Evolutionary conservation across 1,140 invertebrate species (phyloP).

Genomic region (Nebria ingens): DNA sequence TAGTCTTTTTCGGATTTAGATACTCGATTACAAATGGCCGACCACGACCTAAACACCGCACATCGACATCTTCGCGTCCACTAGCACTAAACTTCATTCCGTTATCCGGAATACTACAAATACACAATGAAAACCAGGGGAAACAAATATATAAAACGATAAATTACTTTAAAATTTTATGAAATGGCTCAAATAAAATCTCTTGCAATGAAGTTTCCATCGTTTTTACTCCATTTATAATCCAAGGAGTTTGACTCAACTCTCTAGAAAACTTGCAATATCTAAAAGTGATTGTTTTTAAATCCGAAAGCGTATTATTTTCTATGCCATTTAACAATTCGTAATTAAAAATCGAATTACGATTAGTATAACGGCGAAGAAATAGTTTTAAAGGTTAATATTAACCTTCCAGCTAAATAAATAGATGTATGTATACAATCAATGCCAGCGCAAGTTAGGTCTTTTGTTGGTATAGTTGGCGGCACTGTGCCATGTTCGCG

Average conservation of each 20-base stretch:
- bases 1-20: constrained; percentile 49
- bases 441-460: constrained; percentile 35
- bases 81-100: constrained; percentile 70
- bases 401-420: constrained; percentile 45
- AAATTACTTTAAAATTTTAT: constrained; percentile 41
- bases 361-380: too few species aligned
- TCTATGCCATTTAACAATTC: too few species aligned
- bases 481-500: constrained; percentile 36
- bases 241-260: constrained; percentile 90
- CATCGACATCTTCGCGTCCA: constrained; percentile 86
- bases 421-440: constrained; percentile 41
- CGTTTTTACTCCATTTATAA: constrained; percentile 69
- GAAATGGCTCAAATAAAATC: constrained; percentile 58
- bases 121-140: too few species aligned
- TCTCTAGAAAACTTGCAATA: constrained; percentile 83
- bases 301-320: too few species aligned
- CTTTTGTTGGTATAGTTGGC: constrained; percentile 31
- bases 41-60: constrained; percentile 75
- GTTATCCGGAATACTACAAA: constrained; percentile 29
- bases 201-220: constrained; percentile 86
- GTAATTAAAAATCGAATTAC: too few species aligned
- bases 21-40: constrained; percentile 81
- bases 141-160: constrained; percentile 13
- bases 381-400: too few species aligned
- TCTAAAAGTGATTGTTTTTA: too few species aligned